A percentile compares a stretch with the other conserved stretches of the same genome.
Conservation (phyloP, 1,140 invertebrate genomes). For the Drosophila tani region DNA sequence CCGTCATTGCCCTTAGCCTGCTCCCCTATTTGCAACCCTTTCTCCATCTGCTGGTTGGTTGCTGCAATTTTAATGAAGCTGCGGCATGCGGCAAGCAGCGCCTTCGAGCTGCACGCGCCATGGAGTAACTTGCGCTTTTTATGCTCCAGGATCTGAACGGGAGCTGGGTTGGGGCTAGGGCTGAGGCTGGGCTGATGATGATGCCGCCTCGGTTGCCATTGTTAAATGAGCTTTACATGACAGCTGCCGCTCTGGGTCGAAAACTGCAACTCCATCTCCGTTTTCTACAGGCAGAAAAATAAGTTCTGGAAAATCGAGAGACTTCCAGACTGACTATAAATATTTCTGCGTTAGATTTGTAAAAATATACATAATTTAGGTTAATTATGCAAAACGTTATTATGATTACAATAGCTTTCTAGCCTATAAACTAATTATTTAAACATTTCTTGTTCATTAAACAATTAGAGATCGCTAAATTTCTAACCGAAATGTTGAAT, state of each 20-base stretch:
- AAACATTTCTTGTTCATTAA: neutral
- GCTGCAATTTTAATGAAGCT: slow-evolving; percentile 83
- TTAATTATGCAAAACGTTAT: neutral
- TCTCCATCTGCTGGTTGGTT: slow-evolving; percentile 40
- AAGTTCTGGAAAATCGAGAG: neutral
- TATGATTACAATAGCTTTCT: neutral
- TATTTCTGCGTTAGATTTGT: neutral
- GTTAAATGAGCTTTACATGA: slow-evolving; percentile 66
- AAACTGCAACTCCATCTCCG: slow-evolving; percentile 13
- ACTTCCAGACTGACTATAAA: neutral
- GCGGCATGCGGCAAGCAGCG: slow-evolving; percentile 76
- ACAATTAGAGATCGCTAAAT: neutral
- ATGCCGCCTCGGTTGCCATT: slow-evolving; percentile 56
- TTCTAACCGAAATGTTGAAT: neutral
- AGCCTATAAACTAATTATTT: neutral
- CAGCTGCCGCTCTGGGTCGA: slow-evolving; percentile 53
- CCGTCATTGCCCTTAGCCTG: neutral
- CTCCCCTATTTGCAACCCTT: slow-evolving; percentile 5
- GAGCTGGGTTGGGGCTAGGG: neutral
- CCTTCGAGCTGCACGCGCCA: slow-evolving; percentile 79
- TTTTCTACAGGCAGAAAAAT: slow-evolving; percentile 8
- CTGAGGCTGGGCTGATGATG: slow-evolving; percentile 33
- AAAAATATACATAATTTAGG: neutral
- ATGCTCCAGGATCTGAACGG: slow-evolving; percentile 39
- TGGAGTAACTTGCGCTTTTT: slow-evolving; percentile 78